phyloP scores from a whole-genome alignment of 2,888 invertebrate genomes.

The Timema podura region DNA sequence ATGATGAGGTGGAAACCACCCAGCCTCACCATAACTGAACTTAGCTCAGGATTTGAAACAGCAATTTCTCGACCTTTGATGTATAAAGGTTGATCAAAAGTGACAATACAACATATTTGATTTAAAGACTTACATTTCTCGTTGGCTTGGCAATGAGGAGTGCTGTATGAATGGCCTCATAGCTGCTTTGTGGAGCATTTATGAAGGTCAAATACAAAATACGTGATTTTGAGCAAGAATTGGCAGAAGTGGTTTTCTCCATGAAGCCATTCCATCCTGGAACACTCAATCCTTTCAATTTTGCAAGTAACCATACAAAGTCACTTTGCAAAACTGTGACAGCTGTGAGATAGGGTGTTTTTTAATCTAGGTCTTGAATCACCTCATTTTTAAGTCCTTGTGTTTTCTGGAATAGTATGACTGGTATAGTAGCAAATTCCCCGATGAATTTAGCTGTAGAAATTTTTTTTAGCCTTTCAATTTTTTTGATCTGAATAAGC shows the following conservation, averaged over 20 bases:
- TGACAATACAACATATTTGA: not conserved
- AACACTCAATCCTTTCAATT: not conserved
- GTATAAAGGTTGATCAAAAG: not conserved
- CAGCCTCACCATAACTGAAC: not conserved
- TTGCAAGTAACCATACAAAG: not conserved
- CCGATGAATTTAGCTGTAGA: not conserved
- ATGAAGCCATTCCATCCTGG: too few species aligned
- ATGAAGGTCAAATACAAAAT: too few species aligned
- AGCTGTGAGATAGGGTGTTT: not conserved
- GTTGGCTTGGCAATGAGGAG: not conserved
- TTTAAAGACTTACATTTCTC: not conserved
- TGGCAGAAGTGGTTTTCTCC: too few species aligned
- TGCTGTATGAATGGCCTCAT: not conserved
- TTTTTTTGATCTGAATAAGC: too few species aligned
- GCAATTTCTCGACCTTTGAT: not conserved
- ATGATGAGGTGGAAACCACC: constrained; percentile 22
- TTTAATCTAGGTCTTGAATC: not conserved
- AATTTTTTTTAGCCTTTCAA: not conserved
- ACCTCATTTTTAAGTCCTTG: not conserved
- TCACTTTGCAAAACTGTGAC: not conserved
- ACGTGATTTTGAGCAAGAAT: too few species aligned
- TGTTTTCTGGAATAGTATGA: not conserved
- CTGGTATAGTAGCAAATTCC: not conserved
- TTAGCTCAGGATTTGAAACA: not conserved
- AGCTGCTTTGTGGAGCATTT: too few species aligned